Base-by-base conservation (phyloP, 1,140 invertebrate genomes). In the Ylistrum balloti region DNA sequence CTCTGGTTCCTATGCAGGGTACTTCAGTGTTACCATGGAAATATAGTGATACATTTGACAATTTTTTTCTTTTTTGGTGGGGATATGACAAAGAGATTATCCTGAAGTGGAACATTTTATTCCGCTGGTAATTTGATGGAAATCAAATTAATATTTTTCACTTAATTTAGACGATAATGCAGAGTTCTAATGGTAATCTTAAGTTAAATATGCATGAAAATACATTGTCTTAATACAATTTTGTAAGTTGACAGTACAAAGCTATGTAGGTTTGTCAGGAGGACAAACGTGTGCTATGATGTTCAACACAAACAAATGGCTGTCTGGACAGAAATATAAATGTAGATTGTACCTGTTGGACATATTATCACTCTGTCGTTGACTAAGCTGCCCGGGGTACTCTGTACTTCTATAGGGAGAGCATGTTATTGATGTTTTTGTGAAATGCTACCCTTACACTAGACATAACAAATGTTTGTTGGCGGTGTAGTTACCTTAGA, bases 381-480 rank as follows among this genome's bases (percentile, higher is more conserved):
- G 56, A n/a, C 56, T 28, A 28, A 28, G 56, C 56, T 0, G n/a
- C 9, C 9, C 17, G 28, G 56, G 56, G 56, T 74, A 74, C 56
- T 20, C n/a, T 74, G 56, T 74, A 74, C 56, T 74, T 20, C 17
- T 17, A 17, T 74, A 3, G 17, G n/a, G 56, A n/a, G 17, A 74
- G 5, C 2, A 11, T 9, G 17, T 74, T 74, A 74, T 74, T 74
- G 28, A 74, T 74, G 56, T 17, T 74, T 74, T 28, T 28, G 56
- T 74, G 56, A 74, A 74, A 74, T 74, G 56, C n/a, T 74, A 74
- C 56, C 56, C 56, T 28, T 17, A 11, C 56, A 74, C 56, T 28
- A 74, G 56, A 74, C 56, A 74, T 28, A 74, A 74, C 56, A 74
- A 74, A 74, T 74, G 56, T 74, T 28, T n/a, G 28, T 74, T 74